Evolutionary conservation across 2,113 vertebrate genomes (phyloP).

Genomic region (Protomyctophum bolini): DNA sequence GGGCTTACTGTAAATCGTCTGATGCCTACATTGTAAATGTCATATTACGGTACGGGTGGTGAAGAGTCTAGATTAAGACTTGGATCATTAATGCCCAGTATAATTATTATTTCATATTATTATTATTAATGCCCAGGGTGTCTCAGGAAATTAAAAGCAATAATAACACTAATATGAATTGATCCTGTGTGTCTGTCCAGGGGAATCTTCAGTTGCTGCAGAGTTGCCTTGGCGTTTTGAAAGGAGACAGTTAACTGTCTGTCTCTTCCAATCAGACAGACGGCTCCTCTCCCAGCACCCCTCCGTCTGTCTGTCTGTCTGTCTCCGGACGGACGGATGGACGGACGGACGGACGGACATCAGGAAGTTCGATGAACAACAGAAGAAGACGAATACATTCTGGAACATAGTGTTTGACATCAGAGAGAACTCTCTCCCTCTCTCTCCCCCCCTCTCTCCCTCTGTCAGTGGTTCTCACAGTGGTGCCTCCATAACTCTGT

Average conservation of each 20-base stretch:
- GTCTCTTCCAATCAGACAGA: slow-evolving; percentile 6
- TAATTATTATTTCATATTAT: too few relatives aligned
- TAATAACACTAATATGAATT: too few relatives aligned
- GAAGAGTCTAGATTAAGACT: too few relatives aligned
- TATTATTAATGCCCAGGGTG: too few relatives aligned
- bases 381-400: slow-evolving; percentile 1
- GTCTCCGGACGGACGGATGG: slow-evolving; percentile 8
- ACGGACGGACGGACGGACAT: slow-evolving; percentile 18
- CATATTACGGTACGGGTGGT: too few relatives aligned
- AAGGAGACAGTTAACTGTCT: slow-evolving; percentile 90
- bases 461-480: background rate
- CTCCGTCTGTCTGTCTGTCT: slow-evolving; percentile 17
- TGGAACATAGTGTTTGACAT: slow-evolving; percentile 5
- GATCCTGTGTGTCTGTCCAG: slow-evolving; percentile 66
- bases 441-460: background rate
- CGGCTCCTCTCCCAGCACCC: slow-evolving; percentile 2
- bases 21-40: too few relatives aligned
- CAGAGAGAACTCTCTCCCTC: slow-evolving; percentile 60
- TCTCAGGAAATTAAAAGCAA: too few relatives aligned
- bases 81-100: too few relatives aligned
- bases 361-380: slow-evolving; percentile 32
- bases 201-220: slow-evolving; percentile 96
- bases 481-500: background rate
- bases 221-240: slow-evolving; percentile 93
- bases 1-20: too few relatives aligned